Evolutionary conservation across 2,797 vertebrate genomes (phyloP), one percentile per base, ranked within the genome.

Genomic region (Labeo calbasu): DNA sequence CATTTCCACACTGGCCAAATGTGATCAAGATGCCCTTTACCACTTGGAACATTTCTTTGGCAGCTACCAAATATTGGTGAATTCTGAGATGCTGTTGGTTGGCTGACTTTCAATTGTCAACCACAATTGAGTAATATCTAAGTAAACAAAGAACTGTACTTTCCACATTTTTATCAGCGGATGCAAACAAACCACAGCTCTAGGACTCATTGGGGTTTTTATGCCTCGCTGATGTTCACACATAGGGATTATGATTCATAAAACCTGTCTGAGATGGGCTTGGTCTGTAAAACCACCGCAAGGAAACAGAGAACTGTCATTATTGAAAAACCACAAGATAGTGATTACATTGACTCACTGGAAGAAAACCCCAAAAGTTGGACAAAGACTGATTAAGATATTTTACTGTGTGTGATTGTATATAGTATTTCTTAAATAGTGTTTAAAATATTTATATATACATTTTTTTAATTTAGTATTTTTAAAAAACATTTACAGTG

Each of bases 181-280:
- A 63, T 63, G 43, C 32, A 77, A 85, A 85, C 59, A 75, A 77
- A 79, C 76, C 81, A 63, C 76, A 48, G 57, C 57, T 65, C 13
- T 6, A 46, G 32, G 28, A 32, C 46, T 86, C 66, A 10, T 43
- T 81, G 46, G 21, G 63, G 10, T 43, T 81, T 81, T 65, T 71
- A 57, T 43, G 40, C 66, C 9, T 6, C 55, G 17, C 71, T 73
- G 77, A 61, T 72, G 66, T 78, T n/a, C 72, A 81, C 25, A 61
- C 82, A 46, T 84, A 73, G 85, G 77, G 79, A 66, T 75, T 68
- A 48, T 53, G 81, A 86, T 84, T 81, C 71, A 73, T 48, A 78
- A 50, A 81, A 48, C 79, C 57, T 21, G 61, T 66, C 63, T 71
- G 73, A 79, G 51, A 61, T 72, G 40, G 50, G 4, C 50, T 59